Percentiles rank a stretch among this genome's conserved stretches.
Evolutionary conservation across 2,797 vertebrate species (phyloP).

Genomic region (Oophaga sylvatica): DNA sequence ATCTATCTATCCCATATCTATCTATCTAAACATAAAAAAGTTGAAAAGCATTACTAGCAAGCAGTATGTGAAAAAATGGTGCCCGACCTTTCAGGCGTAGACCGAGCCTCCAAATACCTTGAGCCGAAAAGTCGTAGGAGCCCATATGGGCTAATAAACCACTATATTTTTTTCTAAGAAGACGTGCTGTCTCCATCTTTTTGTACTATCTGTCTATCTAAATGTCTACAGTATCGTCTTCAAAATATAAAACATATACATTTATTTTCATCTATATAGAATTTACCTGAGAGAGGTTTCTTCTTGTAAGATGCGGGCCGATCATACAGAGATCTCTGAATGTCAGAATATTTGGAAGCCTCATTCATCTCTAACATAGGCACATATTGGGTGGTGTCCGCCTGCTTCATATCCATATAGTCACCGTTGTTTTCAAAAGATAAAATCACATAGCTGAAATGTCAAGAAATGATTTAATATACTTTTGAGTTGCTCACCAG

Average conservation of each 20-base stretch:
- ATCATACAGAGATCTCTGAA: slow-evolving; percentile 90
- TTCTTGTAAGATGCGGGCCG: slow-evolving; percentile 89
- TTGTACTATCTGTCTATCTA: too few species aligned
- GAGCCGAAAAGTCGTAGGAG: too few species aligned
- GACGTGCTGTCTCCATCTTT: too few species aligned
- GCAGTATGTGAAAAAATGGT: too few species aligned
- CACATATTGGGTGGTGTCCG: slow-evolving; percentile 92
- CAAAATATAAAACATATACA: neutral
- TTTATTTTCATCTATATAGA: neutral
- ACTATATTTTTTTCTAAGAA: too few species aligned
- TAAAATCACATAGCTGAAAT: slow-evolving; percentile 92
- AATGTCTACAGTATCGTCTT: too few species aligned
- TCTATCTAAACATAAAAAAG: too few species aligned
- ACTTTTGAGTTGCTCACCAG: neutral
- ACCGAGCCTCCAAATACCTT: too few species aligned
- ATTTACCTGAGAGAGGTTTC: slow-evolving; percentile 80
- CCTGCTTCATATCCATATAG: slow-evolving; percentile 99
- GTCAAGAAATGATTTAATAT: neutral
- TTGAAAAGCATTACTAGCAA: too few species aligned
- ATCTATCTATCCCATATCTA: too few species aligned
- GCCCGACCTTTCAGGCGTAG: too few species aligned
- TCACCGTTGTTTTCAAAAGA: slow-evolving; percentile 96
- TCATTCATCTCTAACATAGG: slow-evolving; percentile 96
- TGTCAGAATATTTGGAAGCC: slow-evolving; percentile 88
- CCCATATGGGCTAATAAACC: too few species aligned